A percentile compares a stretch with the other conserved stretches of the same genome.
Evolutionary conservation across 2,797 vertebrate genomes (phyloP).

Genomic region (Salmo trutta): DNA sequence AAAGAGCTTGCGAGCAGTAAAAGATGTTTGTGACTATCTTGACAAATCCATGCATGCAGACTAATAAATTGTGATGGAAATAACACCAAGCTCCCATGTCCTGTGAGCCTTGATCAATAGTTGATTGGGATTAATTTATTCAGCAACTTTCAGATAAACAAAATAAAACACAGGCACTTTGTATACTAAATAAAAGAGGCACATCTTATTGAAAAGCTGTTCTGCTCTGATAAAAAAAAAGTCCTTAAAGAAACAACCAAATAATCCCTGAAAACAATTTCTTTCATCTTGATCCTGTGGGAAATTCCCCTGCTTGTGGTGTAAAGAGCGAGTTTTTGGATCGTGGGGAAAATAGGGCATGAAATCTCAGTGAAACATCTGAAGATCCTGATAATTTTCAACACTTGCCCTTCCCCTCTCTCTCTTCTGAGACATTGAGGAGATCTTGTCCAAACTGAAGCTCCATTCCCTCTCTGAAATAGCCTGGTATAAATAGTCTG

Average conservation of each 20-base stretch:
- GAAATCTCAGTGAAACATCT: conserved; percentile 74
- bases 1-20: conserved; percentile 14
- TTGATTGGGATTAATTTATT: conserved; percentile 36
- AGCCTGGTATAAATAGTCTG: conserved; percentile 62
- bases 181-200: conserved; percentile 32
- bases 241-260: conserved; percentile 60
- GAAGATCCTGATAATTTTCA: conserved; percentile 68
- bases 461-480: conserved; percentile 61
- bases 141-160: conserved; percentile 39
- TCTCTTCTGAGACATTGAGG: conserved; percentile 40
- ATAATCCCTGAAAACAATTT: conserved; percentile 67
- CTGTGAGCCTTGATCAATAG: conserved; percentile 9
- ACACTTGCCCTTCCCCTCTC: conserved; percentile 33
- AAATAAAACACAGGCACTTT: conserved; percentile 49
- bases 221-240: conserved; percentile 41
- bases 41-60: conserved; percentile 33
- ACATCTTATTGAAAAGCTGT: conserved; percentile 58
- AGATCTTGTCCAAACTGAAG: conserved; percentile 49
- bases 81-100: conserved; percentile 14
- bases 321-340: conserved; percentile 46
- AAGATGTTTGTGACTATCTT: conserved; percentile 11
- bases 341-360: conserved; percentile 69
- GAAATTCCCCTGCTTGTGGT: conserved; percentile 55
- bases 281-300: conserved; percentile 63
- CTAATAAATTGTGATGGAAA: conserved; percentile 39